A percentile compares a stretch with the other conserved stretches of the same genome.
Evolutionary conservation across 1,140 invertebrate species (phyloP).

Genomic region (Myzus persicae): DNA sequence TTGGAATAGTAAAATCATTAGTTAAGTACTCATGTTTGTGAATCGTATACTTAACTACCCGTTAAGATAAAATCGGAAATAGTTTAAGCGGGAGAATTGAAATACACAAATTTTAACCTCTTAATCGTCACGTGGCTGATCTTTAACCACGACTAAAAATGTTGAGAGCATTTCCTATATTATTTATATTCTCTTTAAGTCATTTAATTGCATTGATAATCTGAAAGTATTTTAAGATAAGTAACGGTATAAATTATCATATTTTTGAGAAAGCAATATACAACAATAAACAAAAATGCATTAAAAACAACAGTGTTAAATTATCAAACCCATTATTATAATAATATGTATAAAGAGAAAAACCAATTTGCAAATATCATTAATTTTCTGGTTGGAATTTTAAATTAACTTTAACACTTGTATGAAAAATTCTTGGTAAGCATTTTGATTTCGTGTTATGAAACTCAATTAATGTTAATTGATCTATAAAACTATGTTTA

Average conservation of each 20-base stretch:
- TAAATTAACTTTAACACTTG: neutral
- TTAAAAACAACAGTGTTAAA: neutral
- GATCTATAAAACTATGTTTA: neutral
- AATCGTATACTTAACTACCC: neutral
- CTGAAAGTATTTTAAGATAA: slow-evolving; percentile 7
- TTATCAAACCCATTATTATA: neutral
- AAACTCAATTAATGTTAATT: neutral
- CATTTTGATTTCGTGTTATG: neutral
- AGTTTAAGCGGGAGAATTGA: neutral
- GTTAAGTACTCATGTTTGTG: neutral
- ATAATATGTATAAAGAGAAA: neutral
- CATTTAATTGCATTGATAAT: neutral
- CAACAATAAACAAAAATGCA: neutral
- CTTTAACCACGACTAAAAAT: neutral
- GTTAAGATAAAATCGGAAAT: neutral
- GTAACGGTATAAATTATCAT: neutral
- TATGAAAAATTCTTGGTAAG: neutral
- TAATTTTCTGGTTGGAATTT: neutral
- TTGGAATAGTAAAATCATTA: neutral
- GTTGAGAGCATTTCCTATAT: neutral
- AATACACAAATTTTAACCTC: neutral
- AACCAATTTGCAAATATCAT: neutral
- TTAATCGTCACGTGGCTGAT: neutral
- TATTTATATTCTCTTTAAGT: neutral
- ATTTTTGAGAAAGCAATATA: neutral